Evolutionary conservation across 2,888 invertebrate genomes (phyloP).

Genomic region (Tetropium fuscum): DNA sequence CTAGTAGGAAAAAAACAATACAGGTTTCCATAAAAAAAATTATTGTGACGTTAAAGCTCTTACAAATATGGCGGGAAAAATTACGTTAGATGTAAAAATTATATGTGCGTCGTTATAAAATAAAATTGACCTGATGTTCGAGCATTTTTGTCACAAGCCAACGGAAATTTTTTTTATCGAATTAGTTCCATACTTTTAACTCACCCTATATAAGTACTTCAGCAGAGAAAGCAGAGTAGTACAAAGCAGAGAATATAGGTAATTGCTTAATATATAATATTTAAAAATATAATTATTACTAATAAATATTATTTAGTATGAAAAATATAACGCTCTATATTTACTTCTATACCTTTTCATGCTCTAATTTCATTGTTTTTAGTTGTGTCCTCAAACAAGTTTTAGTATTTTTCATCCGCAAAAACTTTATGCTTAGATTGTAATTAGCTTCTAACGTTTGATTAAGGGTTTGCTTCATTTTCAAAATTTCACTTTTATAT

Average conservation of each 20-base stretch:
- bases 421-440: slow-evolving; percentile 64
- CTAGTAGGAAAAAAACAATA: no score
- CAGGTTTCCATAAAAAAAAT: no score
- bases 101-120: no score
- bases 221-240: no score
- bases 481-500: slow-evolving; percentile 59
- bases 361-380: slow-evolving; percentile 55
- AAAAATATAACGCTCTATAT: not conserved
- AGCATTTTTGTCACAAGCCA: no score
- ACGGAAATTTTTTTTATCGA: no score
- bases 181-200: no score
- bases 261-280: not conserved
- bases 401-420: slow-evolving; percentile 65
- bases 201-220: no score
- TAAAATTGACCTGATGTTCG: no score
- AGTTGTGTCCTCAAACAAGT: slow-evolving; percentile 57
- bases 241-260: not conserved
- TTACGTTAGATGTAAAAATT: no score
- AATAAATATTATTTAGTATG: not conserved
- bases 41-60: no score
- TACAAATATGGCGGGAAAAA: no score
- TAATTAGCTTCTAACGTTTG: slow-evolving; percentile 64
- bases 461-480: slow-evolving; percentile 60
- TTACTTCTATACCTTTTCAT: slow-evolving; percentile 52
- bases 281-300: not conserved